phyloP scores from a whole-genome alignment of 2,797 vertebrate genomes.

The Eutrigla gurnardus region DNA sequence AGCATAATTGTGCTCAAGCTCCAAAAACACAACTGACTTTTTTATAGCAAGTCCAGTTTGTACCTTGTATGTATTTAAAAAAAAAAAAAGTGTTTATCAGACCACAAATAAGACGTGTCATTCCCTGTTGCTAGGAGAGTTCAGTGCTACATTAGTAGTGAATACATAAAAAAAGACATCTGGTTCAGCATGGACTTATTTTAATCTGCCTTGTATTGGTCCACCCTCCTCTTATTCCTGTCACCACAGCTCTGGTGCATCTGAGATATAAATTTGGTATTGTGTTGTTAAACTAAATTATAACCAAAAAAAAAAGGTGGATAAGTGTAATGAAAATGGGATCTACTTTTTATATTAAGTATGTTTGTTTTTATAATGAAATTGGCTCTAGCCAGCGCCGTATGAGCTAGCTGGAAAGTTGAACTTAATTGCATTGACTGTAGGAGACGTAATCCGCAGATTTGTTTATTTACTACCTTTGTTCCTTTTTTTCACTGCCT shows the following conservation, averaged over 20 bases:
- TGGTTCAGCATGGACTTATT: background rate
- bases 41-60: background rate
- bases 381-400: constrained; percentile 29
- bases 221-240: background rate
- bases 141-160: too few species aligned
- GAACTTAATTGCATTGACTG: constrained; percentile 43
- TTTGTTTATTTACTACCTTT: constrained; percentile 60
- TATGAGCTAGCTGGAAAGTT: constrained; percentile 54
- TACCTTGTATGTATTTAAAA: too few species aligned
- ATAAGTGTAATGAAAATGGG: constrained; percentile 40
- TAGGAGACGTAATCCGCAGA: constrained; percentile 47
- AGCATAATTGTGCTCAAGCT: constrained; percentile 11
- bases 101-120: too few species aligned
- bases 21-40: background rate
- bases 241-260: constrained; percentile 13
- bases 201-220: background rate
- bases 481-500: constrained; percentile 32
- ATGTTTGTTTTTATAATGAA: constrained; percentile 29
- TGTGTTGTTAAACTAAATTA: constrained; percentile 7
- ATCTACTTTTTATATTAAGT: constrained; percentile 30
- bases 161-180: background rate
- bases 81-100: too few species aligned
- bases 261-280: constrained; percentile 28
- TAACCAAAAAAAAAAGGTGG: constrained; percentile 17
- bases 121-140: too few species aligned